phyloP scores from a whole-genome alignment of 2,888 invertebrate species.

The Metalampra italica region DNA sequence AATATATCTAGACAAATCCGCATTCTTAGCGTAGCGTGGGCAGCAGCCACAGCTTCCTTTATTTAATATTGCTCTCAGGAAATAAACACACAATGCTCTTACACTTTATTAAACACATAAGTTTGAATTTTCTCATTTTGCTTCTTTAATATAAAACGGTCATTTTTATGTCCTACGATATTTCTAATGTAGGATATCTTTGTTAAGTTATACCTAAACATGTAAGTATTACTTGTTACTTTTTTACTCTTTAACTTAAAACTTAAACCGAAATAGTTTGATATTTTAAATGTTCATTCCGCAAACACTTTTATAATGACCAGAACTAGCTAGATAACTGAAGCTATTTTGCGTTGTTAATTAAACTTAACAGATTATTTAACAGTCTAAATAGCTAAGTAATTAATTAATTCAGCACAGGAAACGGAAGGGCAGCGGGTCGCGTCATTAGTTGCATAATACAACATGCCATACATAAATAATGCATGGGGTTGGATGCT shows the following conservation, averaged over 20 bases:
- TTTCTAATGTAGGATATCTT: not conserved
- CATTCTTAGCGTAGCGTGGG: too few relatives aligned
- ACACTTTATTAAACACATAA: not conserved
- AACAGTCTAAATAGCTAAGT: too few relatives aligned
- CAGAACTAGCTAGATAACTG: too few relatives aligned
- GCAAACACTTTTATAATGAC: too few relatives aligned
- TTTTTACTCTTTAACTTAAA: too few relatives aligned
- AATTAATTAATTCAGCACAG: slow-evolving; percentile 58
- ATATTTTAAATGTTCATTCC: too few relatives aligned
- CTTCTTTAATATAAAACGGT: not conserved
- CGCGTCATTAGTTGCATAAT: slow-evolving; percentile 69
- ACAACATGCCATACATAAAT: slow-evolving; percentile 32
- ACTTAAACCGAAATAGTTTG: too few relatives aligned
- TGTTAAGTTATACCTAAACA: too few relatives aligned
- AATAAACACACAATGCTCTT: not conserved
- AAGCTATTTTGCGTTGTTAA: slow-evolving; percentile 1
- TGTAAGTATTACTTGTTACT: too few relatives aligned
- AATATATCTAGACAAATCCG: too few relatives aligned
- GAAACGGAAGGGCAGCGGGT: slow-evolving; percentile 70
- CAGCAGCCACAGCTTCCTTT: too few relatives aligned
- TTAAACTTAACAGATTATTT: slow-evolving; percentile 19
- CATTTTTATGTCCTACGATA: too few relatives aligned
- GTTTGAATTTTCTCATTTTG: not conserved
- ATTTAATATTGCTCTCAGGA: not conserved
- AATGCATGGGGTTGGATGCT: slow-evolving; percentile 4